phyloP scores from a whole-genome alignment of 1,140 invertebrate species.

The Pteromalus puparum region DNA sequence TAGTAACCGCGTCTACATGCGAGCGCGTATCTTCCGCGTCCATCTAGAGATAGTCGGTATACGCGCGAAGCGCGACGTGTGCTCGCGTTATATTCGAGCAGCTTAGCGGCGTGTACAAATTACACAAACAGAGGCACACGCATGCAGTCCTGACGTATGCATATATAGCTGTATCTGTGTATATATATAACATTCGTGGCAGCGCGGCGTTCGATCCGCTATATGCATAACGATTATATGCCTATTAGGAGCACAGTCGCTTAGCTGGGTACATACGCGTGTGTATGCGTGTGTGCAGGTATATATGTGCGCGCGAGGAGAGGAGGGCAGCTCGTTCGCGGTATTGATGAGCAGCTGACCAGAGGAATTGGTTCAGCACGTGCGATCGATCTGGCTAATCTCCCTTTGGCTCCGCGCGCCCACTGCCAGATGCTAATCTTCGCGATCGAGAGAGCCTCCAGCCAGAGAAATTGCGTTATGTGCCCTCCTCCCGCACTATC shows the following conservation, averaged over 20 bases:
- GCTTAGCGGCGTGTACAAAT: constrained; percentile 43
- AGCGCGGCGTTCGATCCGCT: constrained; percentile 44
- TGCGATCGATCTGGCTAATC: constrained; percentile 71
- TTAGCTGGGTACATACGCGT: constrained; percentile 57
- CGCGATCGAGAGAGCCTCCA: constrained; percentile 55
- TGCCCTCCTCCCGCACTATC: neutral
- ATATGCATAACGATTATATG: constrained; percentile 75
- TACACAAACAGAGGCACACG: constrained; percentile 16
- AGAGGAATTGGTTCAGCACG: constrained; percentile 69
- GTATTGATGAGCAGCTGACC: constrained; percentile 72
- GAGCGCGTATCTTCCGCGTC: constrained; percentile 45
- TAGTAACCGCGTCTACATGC: constrained; percentile 31
- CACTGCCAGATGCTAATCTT: constrained; percentile 68
- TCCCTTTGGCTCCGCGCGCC: constrained; percentile 59
- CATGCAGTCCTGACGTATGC: neutral
- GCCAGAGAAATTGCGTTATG: constrained; percentile 54
- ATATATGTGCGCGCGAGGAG: neutral
- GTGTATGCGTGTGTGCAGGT: constrained; percentile 24
- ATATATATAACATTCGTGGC: too few species aligned
- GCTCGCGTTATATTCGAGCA: constrained; percentile 36
- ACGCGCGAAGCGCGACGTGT: constrained; percentile 14
- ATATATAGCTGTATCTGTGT: too few species aligned
- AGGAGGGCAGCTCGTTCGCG: constrained; percentile 56
- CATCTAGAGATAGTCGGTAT: neutral
- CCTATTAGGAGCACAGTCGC: constrained; percentile 71